Conservation (phyloP, 2,888 invertebrate genomes). For the Pseudoips prasinana region DNA sequence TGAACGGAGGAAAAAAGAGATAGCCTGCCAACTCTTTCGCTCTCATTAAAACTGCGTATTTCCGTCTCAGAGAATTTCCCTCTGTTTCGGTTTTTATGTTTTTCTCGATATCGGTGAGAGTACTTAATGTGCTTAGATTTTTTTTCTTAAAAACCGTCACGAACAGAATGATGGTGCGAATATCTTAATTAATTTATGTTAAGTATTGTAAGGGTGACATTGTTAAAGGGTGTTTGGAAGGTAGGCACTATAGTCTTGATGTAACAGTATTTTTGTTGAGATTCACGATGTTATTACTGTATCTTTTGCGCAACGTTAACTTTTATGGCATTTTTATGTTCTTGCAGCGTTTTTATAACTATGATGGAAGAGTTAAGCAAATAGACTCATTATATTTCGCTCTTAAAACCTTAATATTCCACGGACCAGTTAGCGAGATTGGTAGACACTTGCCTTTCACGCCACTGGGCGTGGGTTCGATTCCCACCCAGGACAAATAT, state of each 20-base stretch:
- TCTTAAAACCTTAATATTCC: no score
- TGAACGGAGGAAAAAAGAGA: constrained; percentile 63
- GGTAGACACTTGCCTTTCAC: no score
- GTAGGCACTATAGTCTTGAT: no score
- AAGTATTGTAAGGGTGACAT: constrained; percentile 57
- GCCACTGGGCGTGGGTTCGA: no score
- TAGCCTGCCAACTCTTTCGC: constrained; percentile 69
- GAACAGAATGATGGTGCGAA: constrained; percentile 69
- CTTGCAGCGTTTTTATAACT: constrained; percentile 39
- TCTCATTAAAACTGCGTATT: constrained; percentile 53
- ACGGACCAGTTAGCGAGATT: no score
- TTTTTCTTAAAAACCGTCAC: constrained; percentile 61
- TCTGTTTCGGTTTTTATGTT: constrained; percentile 71
- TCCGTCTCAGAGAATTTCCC: constrained; percentile 53
- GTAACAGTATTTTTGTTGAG: constrained; percentile 41
- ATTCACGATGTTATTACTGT: constrained; percentile 49
- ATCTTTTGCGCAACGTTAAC: constrained; percentile 60
- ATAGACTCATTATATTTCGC: constrained; percentile 6
- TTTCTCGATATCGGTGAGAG: constrained; percentile 61
- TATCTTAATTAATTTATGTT: constrained; percentile 80
- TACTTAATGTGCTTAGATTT: constrained; percentile 56
- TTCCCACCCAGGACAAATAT: no score
- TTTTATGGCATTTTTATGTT: constrained; percentile 51
- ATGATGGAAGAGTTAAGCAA: constrained; percentile 42
- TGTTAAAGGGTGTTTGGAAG: constrained; percentile 46